phyloP scores from a whole-genome alignment of 2,888 invertebrate genomes.

The Oscheius sp. region DNA sequence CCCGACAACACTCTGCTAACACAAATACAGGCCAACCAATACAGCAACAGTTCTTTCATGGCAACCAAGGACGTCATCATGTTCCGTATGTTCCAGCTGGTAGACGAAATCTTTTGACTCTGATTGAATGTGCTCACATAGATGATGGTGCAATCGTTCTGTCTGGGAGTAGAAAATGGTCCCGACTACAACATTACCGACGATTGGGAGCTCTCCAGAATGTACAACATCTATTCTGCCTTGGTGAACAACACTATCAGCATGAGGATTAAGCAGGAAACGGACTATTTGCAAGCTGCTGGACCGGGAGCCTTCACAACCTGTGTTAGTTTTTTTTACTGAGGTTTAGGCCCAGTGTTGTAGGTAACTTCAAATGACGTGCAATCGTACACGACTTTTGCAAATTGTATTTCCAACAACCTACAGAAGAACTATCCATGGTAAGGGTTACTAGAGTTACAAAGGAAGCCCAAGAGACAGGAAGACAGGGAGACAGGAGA shows the following conservation, averaged over 20 bases:
- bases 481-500: too few species aligned
- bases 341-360: background rate
- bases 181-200: conserved; percentile 11
- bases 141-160: conserved; percentile 22
- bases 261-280: conserved; percentile 6
- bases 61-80: conserved; percentile 18
- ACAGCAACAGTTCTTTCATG: conserved; percentile 16
- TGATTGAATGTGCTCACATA: too few species aligned
- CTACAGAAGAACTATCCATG: background rate
- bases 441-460: background rate
- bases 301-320: background rate
- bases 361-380: background rate
- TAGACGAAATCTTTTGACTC: background rate
- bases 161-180: conserved; percentile 9
- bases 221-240: conserved; percentile 13
- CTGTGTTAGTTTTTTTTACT: background rate
- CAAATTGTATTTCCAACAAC: background rate
- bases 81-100: conserved; percentile 12
- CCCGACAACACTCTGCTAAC: conserved; percentile 13
- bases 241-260: conserved; percentile 6
- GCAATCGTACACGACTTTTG: background rate
- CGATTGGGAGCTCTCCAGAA: conserved; percentile 1
- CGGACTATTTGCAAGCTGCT: background rate
- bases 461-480: too few species aligned
- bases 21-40: conserved; percentile 7